Evolutionary conservation across 2,113 vertebrate genomes (phyloP).

Genomic region (Lonchura striata): DNA sequence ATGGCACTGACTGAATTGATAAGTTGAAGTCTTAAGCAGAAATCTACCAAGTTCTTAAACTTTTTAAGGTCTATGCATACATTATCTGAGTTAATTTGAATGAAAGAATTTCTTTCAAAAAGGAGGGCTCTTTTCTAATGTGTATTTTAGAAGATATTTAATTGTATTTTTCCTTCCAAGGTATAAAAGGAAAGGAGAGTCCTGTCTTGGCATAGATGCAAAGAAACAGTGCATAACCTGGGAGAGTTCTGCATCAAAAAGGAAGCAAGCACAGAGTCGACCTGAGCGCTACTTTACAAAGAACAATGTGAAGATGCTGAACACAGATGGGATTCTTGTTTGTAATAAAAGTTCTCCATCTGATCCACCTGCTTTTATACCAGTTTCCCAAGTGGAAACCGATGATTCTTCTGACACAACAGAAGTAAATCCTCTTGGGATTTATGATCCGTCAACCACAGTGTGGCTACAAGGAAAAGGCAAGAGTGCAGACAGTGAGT

Average conservation of each 20-base stretch:
- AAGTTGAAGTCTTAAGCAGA: background rate
- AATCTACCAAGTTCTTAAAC: background rate
- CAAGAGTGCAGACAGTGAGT: slow-evolving; percentile 19
- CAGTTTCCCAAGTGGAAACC: slow-evolving; percentile 51
- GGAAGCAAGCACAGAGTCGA: slow-evolving; percentile 63
- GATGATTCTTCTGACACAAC: background rate
- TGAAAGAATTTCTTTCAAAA: background rate
- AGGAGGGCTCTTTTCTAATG: background rate
- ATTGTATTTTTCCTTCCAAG: slow-evolving; percentile 66
- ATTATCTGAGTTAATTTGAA: background rate
- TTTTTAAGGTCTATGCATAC: background rate
- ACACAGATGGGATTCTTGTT: slow-evolving; percentile 42
- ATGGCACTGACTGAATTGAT: background rate
- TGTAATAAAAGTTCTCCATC: background rate
- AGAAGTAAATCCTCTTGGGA: slow-evolving; percentile 85
- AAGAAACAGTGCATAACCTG: slow-evolving; percentile 82
- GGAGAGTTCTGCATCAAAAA: slow-evolving; percentile 73
- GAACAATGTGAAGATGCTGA: slow-evolving; percentile 73
- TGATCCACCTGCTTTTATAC: slow-evolving; percentile 69
- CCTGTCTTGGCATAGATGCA: slow-evolving; percentile 84
- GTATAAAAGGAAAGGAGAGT: slow-evolving; percentile 87
- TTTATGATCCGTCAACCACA: slow-evolving; percentile 87
- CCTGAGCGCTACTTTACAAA: slow-evolving; percentile 84
- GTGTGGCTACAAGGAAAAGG: slow-evolving; percentile 90
- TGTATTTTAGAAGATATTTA: background rate